A percentile compares a stretch with the other conserved stretches of the same genome.
These are phyloP conservation scores for Flabesymbios commensalis DNA, from an alignment of 2,888 invertebrate genomes.

Conservation along the genomic window DNA sequence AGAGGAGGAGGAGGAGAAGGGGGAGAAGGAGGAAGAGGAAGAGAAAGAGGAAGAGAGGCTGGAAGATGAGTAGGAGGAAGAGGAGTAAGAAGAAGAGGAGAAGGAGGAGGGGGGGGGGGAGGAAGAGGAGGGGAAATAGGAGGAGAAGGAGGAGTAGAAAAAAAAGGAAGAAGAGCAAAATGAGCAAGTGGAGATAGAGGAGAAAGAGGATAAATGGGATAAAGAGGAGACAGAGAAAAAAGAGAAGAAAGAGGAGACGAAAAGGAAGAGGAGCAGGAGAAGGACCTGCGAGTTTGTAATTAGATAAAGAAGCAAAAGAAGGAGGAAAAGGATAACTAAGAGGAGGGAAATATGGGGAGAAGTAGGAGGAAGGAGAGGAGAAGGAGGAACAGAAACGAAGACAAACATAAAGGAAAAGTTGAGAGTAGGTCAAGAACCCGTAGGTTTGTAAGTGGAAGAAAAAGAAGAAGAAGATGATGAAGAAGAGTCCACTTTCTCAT, in stretches of 20 bases:
- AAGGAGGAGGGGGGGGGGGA: neutral
- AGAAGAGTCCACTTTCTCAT: too few species aligned
- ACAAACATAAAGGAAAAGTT: too few species aligned
- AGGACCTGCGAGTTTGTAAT: neutral
- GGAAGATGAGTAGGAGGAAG: neutral
- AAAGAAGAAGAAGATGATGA: conserved; percentile 1
- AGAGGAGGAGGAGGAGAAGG: too few species aligned
- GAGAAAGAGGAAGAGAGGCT: neutral
- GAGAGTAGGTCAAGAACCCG: too few species aligned
- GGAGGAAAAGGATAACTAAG: neutral
- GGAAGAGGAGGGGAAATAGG: neutral
- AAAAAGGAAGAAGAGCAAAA: neutral
- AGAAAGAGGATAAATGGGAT: neutral
- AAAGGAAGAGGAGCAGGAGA: neutral
- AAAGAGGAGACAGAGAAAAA: neutral
- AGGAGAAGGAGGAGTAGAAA: neutral
- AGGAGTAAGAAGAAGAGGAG: neutral
- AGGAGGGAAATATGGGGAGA: neutral
- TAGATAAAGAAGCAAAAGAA: neutral
- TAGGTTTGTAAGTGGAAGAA: too few species aligned
- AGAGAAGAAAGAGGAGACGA: neutral
- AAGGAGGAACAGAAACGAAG: too few species aligned
- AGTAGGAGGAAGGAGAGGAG: neutral
- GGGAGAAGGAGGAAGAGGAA: neutral
- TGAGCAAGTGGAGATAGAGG: neutral